A percentile compares a stretch with the other conserved stretches of the same genome.
Evolutionary conservation across 2,797 vertebrate species (phyloP).

Genomic region (Phoebastria nigripes): DNA sequence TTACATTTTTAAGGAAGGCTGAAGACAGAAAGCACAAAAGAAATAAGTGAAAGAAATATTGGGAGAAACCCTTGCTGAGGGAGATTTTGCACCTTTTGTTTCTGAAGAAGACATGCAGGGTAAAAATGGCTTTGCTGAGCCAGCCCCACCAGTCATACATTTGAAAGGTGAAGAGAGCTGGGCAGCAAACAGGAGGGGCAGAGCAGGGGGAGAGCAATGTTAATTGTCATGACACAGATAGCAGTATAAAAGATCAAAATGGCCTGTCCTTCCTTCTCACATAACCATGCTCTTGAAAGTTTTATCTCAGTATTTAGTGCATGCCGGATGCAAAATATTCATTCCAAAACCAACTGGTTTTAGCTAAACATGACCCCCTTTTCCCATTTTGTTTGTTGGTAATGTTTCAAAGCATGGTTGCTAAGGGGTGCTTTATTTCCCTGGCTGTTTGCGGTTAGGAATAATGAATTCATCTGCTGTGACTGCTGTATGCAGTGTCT

Average conservation of each 20-base stretch:
- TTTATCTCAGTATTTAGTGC: not conserved
- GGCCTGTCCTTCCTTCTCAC: not conserved
- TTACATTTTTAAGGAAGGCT: constrained; percentile 74
- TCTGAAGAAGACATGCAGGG: not conserved
- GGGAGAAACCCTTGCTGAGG: not conserved
- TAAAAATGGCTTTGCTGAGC: not conserved
- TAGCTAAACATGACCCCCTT: not conserved
- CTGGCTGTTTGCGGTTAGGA: not conserved
- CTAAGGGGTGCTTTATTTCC: not conserved
- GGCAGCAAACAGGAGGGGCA: not conserved
- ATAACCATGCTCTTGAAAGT: not conserved
- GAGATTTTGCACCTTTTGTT: not conserved
- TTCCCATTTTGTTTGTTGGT: not conserved
- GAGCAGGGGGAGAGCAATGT: not conserved
- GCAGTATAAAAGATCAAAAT: not conserved
- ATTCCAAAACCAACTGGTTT: not conserved
- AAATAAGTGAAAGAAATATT: constrained; percentile 64
- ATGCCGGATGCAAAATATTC: not conserved
- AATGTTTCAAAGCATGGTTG: not conserved
- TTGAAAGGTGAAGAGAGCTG: not conserved
- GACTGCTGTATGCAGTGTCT: not conserved
- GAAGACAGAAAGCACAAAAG: constrained; percentile 73
- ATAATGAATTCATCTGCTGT: not conserved
- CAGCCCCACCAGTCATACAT: not conserved
- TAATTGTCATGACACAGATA: not conserved